Conservation (phyloP, 1,140 invertebrate species). For the Cecropterus lyciades region DNA sequence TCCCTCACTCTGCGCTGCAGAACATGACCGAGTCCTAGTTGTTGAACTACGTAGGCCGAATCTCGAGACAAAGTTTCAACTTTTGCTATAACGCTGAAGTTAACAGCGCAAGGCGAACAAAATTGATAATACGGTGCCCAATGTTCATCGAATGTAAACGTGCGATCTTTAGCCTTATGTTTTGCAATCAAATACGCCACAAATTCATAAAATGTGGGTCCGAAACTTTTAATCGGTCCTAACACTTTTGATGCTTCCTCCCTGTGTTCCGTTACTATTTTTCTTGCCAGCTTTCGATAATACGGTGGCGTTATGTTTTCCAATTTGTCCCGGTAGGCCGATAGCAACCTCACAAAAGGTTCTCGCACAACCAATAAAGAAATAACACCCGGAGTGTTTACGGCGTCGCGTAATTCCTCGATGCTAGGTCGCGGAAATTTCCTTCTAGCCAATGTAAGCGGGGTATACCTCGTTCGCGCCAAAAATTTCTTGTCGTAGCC, state of each 20-base stretch:
- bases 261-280: constrained; percentile 86
- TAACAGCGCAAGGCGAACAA: constrained; percentile 90
- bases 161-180: constrained; percentile 64
- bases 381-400: constrained; percentile 83
- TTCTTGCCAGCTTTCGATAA: constrained; percentile 88
- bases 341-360: constrained; percentile 95
- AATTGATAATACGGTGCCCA: constrained; percentile 90
- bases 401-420: constrained; percentile 80
- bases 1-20: constrained; percentile 82
- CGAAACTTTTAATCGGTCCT: constrained; percentile 71
- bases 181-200: constrained; percentile 85
- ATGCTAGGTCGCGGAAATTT: constrained; percentile 86
- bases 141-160: constrained; percentile 87
- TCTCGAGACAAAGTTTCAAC: constrained; percentile 90
- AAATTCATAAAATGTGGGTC: constrained; percentile 90
- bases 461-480: constrained; percentile 83
- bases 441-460: constrained; percentile 85
- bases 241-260: constrained; percentile 66
- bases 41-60: constrained; percentile 87
- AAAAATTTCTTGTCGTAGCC: constrained; percentile 86
- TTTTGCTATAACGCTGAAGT: constrained; percentile 87
- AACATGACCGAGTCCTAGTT: constrained; percentile 85
- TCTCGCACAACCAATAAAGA: constrained; percentile 95
- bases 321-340: constrained; percentile 96
- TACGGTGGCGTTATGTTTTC: constrained; percentile 88